phyloP scores from a whole-genome alignment of 2,888 invertebrate genomes.

The Troilus luridus region DNA sequence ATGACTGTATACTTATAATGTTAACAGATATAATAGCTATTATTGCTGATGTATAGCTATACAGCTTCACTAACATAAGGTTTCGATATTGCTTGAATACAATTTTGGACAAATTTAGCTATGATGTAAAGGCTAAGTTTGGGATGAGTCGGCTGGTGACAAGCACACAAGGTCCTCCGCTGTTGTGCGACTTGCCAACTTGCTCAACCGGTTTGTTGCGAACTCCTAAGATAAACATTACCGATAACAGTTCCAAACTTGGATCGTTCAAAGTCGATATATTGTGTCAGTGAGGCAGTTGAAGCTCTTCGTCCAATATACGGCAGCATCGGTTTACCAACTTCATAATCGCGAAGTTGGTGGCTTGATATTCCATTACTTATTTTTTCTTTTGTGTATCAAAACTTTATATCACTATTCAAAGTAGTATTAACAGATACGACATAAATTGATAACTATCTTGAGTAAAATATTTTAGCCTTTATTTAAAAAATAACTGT shows the following conservation, averaged over 20 bases:
- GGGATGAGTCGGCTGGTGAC: slow-evolving; percentile 35
- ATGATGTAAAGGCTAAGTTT: slow-evolving; percentile 2
- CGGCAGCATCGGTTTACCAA: not conserved
- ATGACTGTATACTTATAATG: too few species aligned
- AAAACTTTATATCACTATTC: too few species aligned
- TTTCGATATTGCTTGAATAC: not conserved
- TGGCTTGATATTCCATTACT: not conserved
- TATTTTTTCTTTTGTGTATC: not conserved
- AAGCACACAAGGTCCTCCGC: slow-evolving; percentile 10
- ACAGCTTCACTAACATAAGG: not conserved
- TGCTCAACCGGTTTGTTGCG: slow-evolving; percentile 7
- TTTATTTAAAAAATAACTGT: too few species aligned
- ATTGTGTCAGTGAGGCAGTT: slow-evolving; percentile 32
- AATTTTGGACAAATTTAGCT: slow-evolving; percentile 9
- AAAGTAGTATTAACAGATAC: too few species aligned
- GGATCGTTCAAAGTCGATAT: slow-evolving; percentile 40
- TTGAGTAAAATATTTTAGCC: too few species aligned
- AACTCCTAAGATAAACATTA: slow-evolving; percentile 48
- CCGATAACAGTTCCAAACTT: slow-evolving; percentile 49
- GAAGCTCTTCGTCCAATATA: slow-evolving; percentile 2
- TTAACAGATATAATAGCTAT: not conserved
- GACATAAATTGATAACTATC: too few species aligned
- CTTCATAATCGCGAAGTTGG: not conserved
- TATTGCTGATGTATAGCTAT: not conserved
- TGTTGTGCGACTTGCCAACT: slow-evolving; percentile 21